These are phyloP conservation scores for Petromus typicus DNA, from an alignment of 2,113 vertebrate species.

Conservation along the genomic window DNA sequence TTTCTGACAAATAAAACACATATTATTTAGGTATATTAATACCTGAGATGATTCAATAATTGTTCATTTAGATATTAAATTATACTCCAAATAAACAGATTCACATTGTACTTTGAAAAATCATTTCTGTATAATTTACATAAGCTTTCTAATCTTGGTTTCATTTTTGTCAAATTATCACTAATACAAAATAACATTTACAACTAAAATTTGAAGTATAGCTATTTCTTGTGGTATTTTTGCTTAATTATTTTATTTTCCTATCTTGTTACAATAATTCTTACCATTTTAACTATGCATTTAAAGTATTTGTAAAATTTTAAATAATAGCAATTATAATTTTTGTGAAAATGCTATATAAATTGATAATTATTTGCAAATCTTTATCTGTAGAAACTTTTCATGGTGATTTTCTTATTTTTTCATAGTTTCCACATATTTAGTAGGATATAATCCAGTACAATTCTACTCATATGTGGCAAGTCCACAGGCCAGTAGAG, in stretches of 20 bases:
- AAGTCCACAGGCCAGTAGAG: neutral
- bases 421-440: neutral
- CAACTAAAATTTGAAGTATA: neutral
- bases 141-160: neutral
- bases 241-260: neutral
- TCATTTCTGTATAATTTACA: neutral
- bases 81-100: slow-evolving; percentile 48
- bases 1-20: neutral
- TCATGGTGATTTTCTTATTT: neutral
- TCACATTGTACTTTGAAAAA: neutral
- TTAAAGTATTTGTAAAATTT: neutral
- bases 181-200: neutral
- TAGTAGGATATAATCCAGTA: neutral
- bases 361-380: neutral
- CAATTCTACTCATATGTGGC: neutral
- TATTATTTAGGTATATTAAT: neutral
- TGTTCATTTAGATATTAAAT: slow-evolving; percentile 4
- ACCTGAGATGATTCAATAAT: neutral
- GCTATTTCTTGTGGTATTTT: neutral
- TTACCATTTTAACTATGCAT: neutral
- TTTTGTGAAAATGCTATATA: neutral
- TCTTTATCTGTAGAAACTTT: neutral
- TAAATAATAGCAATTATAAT: neutral
- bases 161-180: neutral
- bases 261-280: neutral